Conservation (phyloP, 2,888 invertebrate species). For the Chrysolina haemoptera region DNA sequence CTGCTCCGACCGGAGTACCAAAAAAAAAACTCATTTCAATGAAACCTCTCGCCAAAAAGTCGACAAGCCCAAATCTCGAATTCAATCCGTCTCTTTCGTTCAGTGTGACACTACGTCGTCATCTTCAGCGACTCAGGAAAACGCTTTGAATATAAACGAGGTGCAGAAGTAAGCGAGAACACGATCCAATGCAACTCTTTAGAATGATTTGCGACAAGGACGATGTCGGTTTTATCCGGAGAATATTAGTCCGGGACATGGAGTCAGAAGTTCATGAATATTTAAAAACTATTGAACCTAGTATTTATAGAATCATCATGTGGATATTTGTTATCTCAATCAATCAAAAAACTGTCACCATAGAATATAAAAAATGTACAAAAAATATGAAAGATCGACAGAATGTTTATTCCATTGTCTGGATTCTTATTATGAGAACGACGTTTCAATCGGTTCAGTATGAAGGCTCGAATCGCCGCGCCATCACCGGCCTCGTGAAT, state of each 20-base stretch:
- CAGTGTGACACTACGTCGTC: conserved; percentile 12
- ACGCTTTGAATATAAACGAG: conserved; percentile 30
- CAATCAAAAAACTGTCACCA: too few species aligned
- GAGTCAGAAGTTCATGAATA: background rate
- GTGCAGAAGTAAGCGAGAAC: conserved; percentile 30
- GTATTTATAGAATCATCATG: too few species aligned
- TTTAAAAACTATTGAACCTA: too few species aligned
- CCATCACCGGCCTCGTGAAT: too few species aligned
- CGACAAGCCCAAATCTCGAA: conserved; percentile 3
- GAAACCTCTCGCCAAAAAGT: conserved; percentile 1
- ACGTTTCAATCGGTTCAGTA: too few species aligned
- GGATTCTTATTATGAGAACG: too few species aligned
- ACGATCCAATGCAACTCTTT: conserved; percentile 29
- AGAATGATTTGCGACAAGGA: conserved; percentile 27
- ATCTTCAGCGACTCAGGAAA: conserved; percentile 1
- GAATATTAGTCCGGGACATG: conserved; percentile 1
- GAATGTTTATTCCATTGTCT: too few species aligned
- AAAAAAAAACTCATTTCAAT: background rate
- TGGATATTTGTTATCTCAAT: too few species aligned
- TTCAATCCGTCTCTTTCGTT: conserved; percentile 13
- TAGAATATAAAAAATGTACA: too few species aligned
- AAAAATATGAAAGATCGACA: too few species aligned
- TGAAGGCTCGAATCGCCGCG: too few species aligned
- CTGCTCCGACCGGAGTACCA: background rate
- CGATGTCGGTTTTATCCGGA: conserved; percentile 1